Evolutionary conservation across 2,888 invertebrate genomes (phyloP).

Genomic region (Coecobrya sp.): DNA sequence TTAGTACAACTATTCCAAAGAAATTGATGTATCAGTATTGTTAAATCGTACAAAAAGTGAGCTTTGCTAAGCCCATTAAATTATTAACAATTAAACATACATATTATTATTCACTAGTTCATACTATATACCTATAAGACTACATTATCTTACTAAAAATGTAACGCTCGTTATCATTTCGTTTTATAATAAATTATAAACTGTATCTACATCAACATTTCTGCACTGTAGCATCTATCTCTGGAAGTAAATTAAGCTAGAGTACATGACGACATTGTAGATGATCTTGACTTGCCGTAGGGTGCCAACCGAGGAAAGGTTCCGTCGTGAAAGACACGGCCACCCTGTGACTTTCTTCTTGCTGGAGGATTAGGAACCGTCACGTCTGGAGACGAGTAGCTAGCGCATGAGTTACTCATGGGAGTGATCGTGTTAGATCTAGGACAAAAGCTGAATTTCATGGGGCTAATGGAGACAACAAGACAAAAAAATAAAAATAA

Average conservation of each 20-base stretch:
- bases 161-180: background rate
- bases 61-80: too few relatives aligned
- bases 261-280: conserved; percentile 66
- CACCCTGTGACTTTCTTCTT: conserved; percentile 64
- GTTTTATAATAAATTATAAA: background rate
- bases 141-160: background rate
- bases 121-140: background rate
- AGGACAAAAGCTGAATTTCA: conserved; percentile 65
- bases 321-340: conserved; percentile 57
- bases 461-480: conserved; percentile 70
- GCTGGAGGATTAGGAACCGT: conserved; percentile 74
- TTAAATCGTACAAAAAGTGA: too few relatives aligned
- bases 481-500: conserved; percentile 65
- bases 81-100: too few relatives aligned
- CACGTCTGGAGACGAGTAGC: background rate
- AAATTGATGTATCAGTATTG: too few relatives aligned
- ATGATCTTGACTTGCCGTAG: conserved; percentile 68
- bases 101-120: too few relatives aligned
- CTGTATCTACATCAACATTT: background rate
- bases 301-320: conserved; percentile 70
- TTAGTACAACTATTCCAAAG: too few relatives aligned
- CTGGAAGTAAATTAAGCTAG: conserved; percentile 56
- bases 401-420: conserved; percentile 33
- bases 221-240: background rate
- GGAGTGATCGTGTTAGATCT: conserved; percentile 60